These are phyloP conservation scores for Misgurnus anguillicaudatus DNA, from an alignment of 2,113 vertebrate genomes.

Conservation along the genomic window DNA sequence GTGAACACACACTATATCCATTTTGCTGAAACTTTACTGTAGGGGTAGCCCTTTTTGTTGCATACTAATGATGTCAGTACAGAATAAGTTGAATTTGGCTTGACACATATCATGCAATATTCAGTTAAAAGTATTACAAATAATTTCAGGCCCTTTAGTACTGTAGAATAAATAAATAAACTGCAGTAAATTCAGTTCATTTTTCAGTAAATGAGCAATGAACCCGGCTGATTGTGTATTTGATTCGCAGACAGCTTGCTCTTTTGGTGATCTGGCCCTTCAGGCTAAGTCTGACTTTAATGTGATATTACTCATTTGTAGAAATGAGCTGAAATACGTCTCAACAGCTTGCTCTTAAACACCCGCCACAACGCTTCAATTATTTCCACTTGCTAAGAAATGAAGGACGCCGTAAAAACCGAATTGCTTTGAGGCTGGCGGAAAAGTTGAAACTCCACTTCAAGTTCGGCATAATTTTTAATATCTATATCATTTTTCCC, in stretches of 20 bases:
- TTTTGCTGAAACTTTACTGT: too few relatives aligned
- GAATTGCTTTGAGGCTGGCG: slow-evolving; percentile 1
- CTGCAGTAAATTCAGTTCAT: neutral
- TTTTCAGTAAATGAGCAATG: slow-evolving; percentile 7
- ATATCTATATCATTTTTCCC: neutral
- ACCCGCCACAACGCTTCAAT: slow-evolving; percentile 16
- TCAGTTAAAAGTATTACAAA: neutral
- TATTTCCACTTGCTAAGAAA: slow-evolving; percentile 10
- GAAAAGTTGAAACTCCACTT: neutral
- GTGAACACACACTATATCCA: too few relatives aligned
- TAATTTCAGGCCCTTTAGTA: neutral
- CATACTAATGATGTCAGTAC: too few relatives aligned
- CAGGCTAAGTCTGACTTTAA: neutral
- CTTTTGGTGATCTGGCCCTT: neutral
- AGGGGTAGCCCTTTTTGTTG: too few relatives aligned
- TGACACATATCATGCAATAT: neutral
- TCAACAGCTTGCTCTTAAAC: neutral
- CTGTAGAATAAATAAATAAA: neutral
- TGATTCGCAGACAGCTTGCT: neutral
- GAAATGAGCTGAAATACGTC: neutral
- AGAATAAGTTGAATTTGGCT: too few relatives aligned
- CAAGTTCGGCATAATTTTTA: neutral
- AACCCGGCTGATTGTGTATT: neutral
- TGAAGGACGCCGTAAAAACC: slow-evolving; percentile 16
- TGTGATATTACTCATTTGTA: neutral